Evolutionary conservation across 2,888 invertebrate genomes (phyloP).

Genomic region (Apantesis nais): DNA sequence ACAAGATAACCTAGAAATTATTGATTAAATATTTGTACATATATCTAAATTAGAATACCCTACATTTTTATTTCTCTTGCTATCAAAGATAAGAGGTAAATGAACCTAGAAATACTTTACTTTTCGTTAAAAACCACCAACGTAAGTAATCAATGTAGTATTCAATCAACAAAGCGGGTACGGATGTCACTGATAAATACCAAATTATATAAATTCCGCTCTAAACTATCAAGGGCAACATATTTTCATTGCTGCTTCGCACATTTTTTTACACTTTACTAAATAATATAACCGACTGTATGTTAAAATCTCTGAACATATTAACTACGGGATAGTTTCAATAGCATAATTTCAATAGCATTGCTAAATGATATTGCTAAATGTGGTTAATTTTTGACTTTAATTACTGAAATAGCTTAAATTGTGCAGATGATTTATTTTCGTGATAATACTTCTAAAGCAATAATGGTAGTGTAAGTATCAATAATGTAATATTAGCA

Average conservation of each 20-base stretch:
- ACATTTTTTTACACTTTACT: neutral
- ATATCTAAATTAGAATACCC: neutral
- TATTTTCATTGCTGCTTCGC: neutral
- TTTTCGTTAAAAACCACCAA: neutral
- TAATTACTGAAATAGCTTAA: neutral
- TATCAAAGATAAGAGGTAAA: constrained; percentile 1
- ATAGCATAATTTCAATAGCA: neutral
- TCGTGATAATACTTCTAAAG: neutral
- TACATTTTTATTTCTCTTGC: neutral
- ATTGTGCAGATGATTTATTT: neutral
- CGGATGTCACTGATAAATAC: neutral
- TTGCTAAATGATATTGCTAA: neutral
- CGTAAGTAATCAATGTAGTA: neutral
- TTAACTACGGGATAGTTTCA: neutral
- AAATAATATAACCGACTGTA: neutral
- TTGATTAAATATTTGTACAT: neutral
- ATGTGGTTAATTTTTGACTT: neutral
- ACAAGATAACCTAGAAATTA: neutral
- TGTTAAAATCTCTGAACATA: neutral
- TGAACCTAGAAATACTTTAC: neutral
- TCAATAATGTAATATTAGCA: neutral
- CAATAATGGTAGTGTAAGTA: too few relatives aligned
- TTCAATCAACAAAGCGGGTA: neutral
- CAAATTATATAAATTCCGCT: neutral
- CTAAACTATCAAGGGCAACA: neutral